Conservation (phyloP, 2,113 vertebrate species). For the Scytalopus superciliaris region DNA sequence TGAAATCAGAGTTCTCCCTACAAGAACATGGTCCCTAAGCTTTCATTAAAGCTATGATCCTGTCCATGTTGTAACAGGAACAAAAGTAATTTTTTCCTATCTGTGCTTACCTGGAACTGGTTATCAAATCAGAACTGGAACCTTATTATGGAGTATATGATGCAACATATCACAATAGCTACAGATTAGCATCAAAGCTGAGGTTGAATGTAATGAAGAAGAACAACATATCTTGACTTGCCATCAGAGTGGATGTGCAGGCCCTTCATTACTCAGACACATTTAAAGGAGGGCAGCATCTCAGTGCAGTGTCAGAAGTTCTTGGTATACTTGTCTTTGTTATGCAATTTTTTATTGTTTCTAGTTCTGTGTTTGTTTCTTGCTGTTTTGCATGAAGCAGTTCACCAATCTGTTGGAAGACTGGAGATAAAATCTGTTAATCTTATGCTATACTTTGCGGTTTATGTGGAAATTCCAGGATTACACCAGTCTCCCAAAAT, state of each 20-base stretch:
- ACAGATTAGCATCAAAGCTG: neutral
- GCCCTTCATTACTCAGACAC: neutral
- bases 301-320: neutral
- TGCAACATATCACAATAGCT: neutral
- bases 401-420: neutral
- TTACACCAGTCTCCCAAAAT: neutral
- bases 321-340: neutral
- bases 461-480: neutral
- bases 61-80: neutral
- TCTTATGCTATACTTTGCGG: neutral
- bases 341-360: neutral
- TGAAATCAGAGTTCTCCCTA: neutral
- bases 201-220: neutral
- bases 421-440: neutral
- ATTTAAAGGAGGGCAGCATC: neutral
- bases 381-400: neutral
- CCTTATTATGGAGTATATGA: neutral
- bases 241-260: fast-evolving
- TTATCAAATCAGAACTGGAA: neutral
- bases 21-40: neutral
- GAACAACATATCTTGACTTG: neutral
- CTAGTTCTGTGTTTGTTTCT: neutral
- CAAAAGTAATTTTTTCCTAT: neutral
- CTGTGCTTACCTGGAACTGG: neutral
- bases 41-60: neutral